Conservation (phyloP, 2,113 vertebrate genomes). For the Acinonyx jubatus region DNA sequence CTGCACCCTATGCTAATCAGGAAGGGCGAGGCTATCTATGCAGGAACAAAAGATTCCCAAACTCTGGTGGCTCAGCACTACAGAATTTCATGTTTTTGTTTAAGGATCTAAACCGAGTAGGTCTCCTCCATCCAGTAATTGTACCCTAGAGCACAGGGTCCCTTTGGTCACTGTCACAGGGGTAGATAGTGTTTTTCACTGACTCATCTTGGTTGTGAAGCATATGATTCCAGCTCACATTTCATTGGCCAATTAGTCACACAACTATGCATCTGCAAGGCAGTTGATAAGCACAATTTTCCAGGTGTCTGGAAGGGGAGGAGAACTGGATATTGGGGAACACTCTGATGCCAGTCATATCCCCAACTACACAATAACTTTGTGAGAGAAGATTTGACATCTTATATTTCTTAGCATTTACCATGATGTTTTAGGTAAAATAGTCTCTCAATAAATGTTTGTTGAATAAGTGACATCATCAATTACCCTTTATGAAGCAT, state of each 20-base stretch:
- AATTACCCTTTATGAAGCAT: constrained; percentile 8
- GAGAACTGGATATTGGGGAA: neutral
- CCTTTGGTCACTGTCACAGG: neutral
- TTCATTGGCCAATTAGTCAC: neutral
- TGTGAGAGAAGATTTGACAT: neutral
- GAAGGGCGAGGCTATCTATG: neutral
- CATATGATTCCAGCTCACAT: neutral
- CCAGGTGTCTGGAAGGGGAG: neutral
- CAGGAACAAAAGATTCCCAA: neutral
- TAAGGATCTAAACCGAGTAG: neutral
- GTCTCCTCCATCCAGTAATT: neutral
- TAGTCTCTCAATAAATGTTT: neutral
- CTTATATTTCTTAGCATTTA: constrained; percentile 18
- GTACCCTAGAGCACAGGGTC: neutral
- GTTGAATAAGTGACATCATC: constrained; percentile 13
- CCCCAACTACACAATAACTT: neutral
- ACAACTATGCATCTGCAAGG: neutral
- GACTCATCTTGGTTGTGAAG: neutral
- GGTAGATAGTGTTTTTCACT: neutral
- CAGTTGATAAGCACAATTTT: neutral
- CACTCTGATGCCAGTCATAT: neutral
- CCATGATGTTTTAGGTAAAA: constrained; percentile 18
- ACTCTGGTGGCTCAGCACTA: neutral
- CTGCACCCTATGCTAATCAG: neutral
- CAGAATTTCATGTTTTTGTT: neutral